Evolutionary conservation across 2,888 invertebrate genomes (phyloP).

Genomic region (Habroteleia sp.): DNA sequence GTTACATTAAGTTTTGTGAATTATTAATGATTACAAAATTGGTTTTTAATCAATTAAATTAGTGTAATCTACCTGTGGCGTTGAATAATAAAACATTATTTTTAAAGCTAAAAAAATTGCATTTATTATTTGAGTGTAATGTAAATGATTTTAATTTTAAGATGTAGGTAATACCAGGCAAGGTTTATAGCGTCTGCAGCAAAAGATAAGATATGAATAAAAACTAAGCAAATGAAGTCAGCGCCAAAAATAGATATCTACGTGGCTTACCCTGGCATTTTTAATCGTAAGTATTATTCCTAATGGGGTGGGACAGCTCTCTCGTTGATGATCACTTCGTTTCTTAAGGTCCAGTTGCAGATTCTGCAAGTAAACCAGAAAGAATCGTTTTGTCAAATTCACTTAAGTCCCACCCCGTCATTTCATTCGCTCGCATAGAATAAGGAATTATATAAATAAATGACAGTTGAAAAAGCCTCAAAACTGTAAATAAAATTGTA

Average conservation of each 20-base stretch:
- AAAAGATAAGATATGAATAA: constrained; percentile 27
- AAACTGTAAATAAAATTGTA: not conserved
- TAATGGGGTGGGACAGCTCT: constrained; percentile 64
- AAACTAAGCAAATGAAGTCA: constrained; percentile 62
- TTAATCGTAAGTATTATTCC: constrained; percentile 63
- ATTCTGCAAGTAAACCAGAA: constrained; percentile 61
- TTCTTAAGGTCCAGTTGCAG: constrained; percentile 60
- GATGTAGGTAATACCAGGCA: constrained; percentile 14
- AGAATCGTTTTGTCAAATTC: constrained; percentile 42
- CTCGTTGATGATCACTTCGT: constrained; percentile 48
- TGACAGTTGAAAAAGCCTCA: not conserved
- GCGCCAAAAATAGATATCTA: constrained; percentile 63
- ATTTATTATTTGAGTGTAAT: no score
- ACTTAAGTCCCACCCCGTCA: constrained; percentile 60
- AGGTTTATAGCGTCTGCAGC: constrained; percentile 26
- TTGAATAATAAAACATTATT: no score
- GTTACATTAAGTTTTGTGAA: no score
- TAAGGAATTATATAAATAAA: constrained; percentile 15
- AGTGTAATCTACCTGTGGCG: no score
- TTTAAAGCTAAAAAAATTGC: no score
- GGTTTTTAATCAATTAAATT: no score
- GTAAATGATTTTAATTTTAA: no score
- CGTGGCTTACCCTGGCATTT: constrained; percentile 66
- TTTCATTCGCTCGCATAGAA: constrained; percentile 1
- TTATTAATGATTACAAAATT: no score